These are phyloP conservation scores for Rhinogobio ventralis DNA, from an alignment of 2,797 vertebrate genomes.

Conservation along the genomic window DNA sequence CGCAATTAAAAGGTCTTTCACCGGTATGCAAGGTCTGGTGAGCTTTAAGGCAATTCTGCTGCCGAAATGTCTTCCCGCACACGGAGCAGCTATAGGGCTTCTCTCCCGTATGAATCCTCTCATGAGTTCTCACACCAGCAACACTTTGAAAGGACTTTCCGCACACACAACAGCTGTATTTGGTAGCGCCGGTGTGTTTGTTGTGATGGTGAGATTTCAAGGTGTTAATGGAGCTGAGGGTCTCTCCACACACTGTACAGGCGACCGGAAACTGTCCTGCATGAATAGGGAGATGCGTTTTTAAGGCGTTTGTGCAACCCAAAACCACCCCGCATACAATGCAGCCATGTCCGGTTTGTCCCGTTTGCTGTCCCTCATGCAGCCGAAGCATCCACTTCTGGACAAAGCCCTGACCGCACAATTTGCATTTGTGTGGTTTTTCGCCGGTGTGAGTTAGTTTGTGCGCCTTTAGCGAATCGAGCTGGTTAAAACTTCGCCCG, in stretches of 20 bases:
- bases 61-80: constrained; percentile 75
- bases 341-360: constrained; percentile 64
- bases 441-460: constrained; percentile 82
- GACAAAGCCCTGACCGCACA: constrained; percentile 79
- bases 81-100: constrained; percentile 72
- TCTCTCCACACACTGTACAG: constrained; percentile 66
- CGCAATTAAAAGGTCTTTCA: constrained; percentile 75
- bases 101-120: constrained; percentile 76
- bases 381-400: constrained; percentile 76
- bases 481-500: constrained; percentile 83
- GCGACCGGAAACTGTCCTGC: constrained; percentile 56
- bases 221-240: constrained; percentile 67
- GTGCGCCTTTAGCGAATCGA: constrained; percentile 79
- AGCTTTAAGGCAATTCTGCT: constrained; percentile 77
- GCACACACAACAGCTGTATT: constrained; percentile 72
- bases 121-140: constrained; percentile 75
- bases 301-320: constrained; percentile 66
- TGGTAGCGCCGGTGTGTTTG: constrained; percentile 65
- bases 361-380: constrained; percentile 74
- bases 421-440: constrained; percentile 78
- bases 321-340: constrained; percentile 66
- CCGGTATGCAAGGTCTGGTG: constrained; percentile 78
- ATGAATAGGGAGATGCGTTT: constrained; percentile 70
- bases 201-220: constrained; percentile 75
- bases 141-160: constrained; percentile 74